phyloP scores from a whole-genome alignment of 2,113 vertebrate genomes.

The Mungos mungo region DNA sequence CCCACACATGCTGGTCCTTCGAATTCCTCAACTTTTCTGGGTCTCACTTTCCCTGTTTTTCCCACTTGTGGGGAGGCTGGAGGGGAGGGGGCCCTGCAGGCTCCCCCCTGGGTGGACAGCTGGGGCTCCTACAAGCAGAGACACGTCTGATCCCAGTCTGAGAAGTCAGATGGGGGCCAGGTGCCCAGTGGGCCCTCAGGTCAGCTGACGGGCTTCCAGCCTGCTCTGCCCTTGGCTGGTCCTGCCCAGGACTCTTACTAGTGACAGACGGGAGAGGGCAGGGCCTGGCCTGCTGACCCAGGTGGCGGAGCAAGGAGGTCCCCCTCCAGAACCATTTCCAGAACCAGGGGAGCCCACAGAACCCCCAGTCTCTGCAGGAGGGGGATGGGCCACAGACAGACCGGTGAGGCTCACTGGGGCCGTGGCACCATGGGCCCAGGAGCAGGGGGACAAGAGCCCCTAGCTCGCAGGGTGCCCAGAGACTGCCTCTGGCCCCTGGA shows the following conservation, averaged over 20 bases:
- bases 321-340: background rate
- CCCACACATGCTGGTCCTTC: rapidly evolving
- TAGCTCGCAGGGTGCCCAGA: rapidly evolving
- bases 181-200: rapidly evolving
- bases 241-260: background rate
- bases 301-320: background rate
- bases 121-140: background rate
- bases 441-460: background rate
- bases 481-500: too few relatives aligned
- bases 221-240: background rate
- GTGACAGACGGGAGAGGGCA: rapidly evolving
- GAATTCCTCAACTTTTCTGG: background rate
- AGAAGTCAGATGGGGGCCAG: background rate
- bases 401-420: background rate
- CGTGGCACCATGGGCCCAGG: background rate
- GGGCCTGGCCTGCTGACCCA: background rate
- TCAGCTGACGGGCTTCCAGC: background rate
- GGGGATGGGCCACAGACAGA: background rate
- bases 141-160: background rate
- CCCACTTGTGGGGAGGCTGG: background rate
- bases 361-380: background rate
- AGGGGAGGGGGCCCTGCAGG: rapidly evolving
- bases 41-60: background rate
- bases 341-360: rapidly evolving
- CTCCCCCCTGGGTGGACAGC: background rate